Evolutionary conservation across 2,888 invertebrate species (phyloP).

Genomic region (Andrena flavipes): DNA sequence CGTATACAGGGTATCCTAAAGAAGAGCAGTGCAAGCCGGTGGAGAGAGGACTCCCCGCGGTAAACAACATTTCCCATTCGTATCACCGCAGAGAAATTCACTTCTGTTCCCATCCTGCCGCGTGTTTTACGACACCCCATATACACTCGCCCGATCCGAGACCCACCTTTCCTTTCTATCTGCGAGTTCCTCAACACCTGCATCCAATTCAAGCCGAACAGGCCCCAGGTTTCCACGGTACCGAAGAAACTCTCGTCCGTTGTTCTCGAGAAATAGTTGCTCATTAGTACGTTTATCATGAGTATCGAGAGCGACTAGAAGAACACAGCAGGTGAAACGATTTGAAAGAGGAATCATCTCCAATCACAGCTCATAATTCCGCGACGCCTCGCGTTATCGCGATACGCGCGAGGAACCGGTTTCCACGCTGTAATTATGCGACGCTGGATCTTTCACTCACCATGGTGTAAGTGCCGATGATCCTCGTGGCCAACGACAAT

Average conservation of each 20-base stretch:
- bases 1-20: background rate
- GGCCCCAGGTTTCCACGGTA: constrained; percentile 75
- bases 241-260: constrained; percentile 75
- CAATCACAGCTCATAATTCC: constrained; percentile 1
- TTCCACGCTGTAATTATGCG: constrained; percentile 6
- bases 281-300: constrained; percentile 80
- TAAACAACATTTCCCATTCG: background rate
- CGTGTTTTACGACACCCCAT: background rate
- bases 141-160: background rate
- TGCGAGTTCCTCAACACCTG: constrained; percentile 73
- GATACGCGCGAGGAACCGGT: constrained; percentile 16
- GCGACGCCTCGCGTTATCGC: background rate
- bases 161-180: constrained; percentile 73
- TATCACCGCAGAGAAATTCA: no score
- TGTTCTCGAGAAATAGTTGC: constrained; percentile 77
- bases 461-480: constrained; percentile 81
- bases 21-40: background rate
- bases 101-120: background rate
- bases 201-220: constrained; percentile 81
- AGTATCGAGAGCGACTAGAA: constrained; percentile 80
- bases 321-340: background rate
- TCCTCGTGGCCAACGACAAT: constrained; percentile 78
- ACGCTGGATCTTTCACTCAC: constrained; percentile 72
- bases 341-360: background rate
- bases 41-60: background rate